Evolutionary conservation across 92 coral and sea anemone genomes (phyloP), one percentile per base, ranked within the genome.

Genomic region (Umimayanthus kanabou): DNA sequence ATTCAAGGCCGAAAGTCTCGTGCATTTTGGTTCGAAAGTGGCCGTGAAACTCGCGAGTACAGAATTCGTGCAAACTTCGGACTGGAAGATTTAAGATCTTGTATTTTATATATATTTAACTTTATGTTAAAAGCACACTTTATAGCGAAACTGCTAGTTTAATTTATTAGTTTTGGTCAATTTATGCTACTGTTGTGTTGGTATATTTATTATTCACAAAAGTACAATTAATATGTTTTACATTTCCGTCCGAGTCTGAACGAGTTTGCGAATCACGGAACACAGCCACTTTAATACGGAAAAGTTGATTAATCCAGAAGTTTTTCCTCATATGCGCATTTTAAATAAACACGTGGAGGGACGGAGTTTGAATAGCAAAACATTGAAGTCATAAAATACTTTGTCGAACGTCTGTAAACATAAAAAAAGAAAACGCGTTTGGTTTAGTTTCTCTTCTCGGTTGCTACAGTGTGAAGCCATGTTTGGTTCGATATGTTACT

Each of bases 1-100:
- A 15, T 45, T 45, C 11, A 53, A 70, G 28, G 1, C 75, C 29
- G 16, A 70, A 11, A 13, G 58, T 53, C 14, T 53, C 20, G 33
- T 25, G 0, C 30, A 14, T 4, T 26, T 70, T 70, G 15, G 29
- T 70, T 28, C 29, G 75, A 70, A 70, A 26, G 39, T 70, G 75
- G 75, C 75, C 26, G 75, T 70, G 37, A 70, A 28, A 70, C 16
- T 70, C 75, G 75, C 75, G 75, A 70, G 18, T 70, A 26, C 75
- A 11, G 39, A 20, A 1, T 28, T 9, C 11, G 37, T 70, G 37
- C 39, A 70, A 70, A 70, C 39, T 70, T 70, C 15, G 10, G 75
- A 70, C 13, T 70, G 75, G n/a, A 67, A 67, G n/a, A 67, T 20
- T 67, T n/a, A 67, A 67, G 1, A 70, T 70, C 6, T 45, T 53